Percentiles rank a stretch among this genome's conserved stretches.
phyloP scores from a whole-genome alignment of 2,113 vertebrate species.

The Corythoichthys haematopterus region DNA sequence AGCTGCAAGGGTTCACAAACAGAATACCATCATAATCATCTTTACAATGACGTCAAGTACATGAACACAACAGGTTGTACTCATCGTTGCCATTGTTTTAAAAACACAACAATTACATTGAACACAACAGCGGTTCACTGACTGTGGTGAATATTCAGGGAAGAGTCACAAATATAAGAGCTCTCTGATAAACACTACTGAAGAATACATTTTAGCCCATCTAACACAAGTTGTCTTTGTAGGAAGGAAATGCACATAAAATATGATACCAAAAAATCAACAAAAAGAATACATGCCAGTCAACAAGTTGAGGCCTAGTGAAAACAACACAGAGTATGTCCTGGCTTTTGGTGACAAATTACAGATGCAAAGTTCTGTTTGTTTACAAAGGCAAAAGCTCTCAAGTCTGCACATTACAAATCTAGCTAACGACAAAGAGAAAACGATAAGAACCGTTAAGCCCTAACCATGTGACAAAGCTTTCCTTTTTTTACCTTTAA shows the following conservation, averaged over 20 bases:
- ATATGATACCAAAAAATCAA: constrained; percentile 36
- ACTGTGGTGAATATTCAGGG: constrained; percentile 63
- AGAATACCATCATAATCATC: constrained; percentile 54
- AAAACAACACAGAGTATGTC: constrained; percentile 29
- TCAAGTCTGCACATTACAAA: constrained; percentile 42
- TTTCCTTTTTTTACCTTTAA: constrained; percentile 45
- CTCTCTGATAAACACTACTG: constrained; percentile 39
- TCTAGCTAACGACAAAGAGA: constrained; percentile 46
- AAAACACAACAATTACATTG: constrained; percentile 86
- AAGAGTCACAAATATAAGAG: constrained; percentile 61
- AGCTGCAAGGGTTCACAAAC: constrained; percentile 71
- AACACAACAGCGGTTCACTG: constrained; percentile 83
- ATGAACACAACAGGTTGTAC: constrained; percentile 81
- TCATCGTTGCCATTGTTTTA: constrained; percentile 77
- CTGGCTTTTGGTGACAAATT: constrained; percentile 31
- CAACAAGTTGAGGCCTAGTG: constrained; percentile 16
- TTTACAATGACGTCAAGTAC: constrained; percentile 79
- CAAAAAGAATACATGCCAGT: constrained; percentile 30
- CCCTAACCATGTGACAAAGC: constrained; percentile 28
- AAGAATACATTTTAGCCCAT: constrained; percentile 44
- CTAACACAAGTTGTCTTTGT: constrained; percentile 49
- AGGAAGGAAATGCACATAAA: constrained; percentile 52
- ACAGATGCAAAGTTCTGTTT: constrained; percentile 49
- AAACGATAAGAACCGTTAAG: constrained; percentile 40
- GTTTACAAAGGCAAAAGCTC: constrained; percentile 54